Percentiles rank a stretch among this genome's conserved stretches.
These are phyloP conservation scores for Autographa gamma DNA, from an alignment of 2,888 invertebrate species.

Conservation along the genomic window DNA sequence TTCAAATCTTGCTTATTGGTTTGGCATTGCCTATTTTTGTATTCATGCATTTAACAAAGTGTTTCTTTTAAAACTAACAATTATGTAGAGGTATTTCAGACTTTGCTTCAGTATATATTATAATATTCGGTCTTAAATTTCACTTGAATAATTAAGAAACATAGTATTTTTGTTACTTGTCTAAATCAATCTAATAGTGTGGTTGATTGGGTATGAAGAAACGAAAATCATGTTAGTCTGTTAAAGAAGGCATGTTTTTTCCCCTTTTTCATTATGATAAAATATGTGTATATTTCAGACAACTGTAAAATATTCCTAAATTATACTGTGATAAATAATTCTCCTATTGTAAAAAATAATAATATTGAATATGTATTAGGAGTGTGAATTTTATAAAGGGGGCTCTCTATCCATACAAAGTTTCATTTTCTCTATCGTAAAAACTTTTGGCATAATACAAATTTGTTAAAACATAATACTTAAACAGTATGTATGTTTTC, in stretches of 20 bases:
- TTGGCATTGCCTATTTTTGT: too few species aligned
- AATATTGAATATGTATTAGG: neutral
- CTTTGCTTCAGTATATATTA: too few species aligned
- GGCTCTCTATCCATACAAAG: constrained; percentile 46
- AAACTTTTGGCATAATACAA: neutral
- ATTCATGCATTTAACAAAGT: neutral
- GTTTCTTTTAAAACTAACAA: constrained; percentile 2
- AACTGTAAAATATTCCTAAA: neutral
- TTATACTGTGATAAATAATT: constrained; percentile 10
- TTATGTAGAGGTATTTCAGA: neutral
- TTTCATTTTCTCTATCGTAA: constrained; percentile 3
- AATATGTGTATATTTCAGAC: too few species aligned
- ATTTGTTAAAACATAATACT: neutral
- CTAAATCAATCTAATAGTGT: too few species aligned
- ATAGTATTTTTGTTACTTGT: too few species aligned
- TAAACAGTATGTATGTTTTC: neutral
- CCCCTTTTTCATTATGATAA: too few species aligned
- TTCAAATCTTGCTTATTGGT: constrained; percentile 24
- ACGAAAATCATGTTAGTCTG: too few species aligned
- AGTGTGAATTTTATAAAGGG: constrained; percentile 5
- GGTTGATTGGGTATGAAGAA: too few species aligned
- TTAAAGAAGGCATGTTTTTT: too few species aligned
- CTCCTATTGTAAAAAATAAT: constrained; percentile 26
- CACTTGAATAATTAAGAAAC: too few species aligned
- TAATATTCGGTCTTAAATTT: too few species aligned